Base-by-base conservation (phyloP, 1,140 invertebrate species). In the Apocrypta bakeri region DNA sequence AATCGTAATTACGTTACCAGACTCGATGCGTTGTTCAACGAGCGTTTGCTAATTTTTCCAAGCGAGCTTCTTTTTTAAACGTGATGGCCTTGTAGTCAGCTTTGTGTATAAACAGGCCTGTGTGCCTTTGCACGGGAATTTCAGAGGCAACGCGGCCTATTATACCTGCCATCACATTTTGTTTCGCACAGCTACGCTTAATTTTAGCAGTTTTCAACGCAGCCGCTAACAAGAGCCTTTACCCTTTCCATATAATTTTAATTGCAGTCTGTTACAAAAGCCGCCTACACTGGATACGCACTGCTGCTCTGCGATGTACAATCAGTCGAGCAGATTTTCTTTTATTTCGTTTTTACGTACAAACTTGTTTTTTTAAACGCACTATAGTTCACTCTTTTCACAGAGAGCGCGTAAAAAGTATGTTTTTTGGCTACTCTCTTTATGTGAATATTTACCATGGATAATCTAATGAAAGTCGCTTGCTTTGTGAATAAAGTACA, bases 201-300 rank as follows among this genome's bases (percentile, higher is more conserved):
- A 89, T 89, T 90, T 90, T 85, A 86, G 86, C 86, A 87, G 86
- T 89, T 89, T 87, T 87, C 85, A 85, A 84, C 84, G 81, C 85
- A 77, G 68, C 79, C 83, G 84, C 85, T 87, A 88, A 89, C 89
- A 89, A 90, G 87, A 87, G 84, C 83, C 76, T 11, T 1, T 21
- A 82, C 82, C 75, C 85, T 82, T 83, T 85, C 83, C 85, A 84
- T 85, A 88, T 90, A 90, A 91, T 91, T 91, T 91, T 91, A 89
- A 90, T 91, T 90, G 89, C 85, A 82, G 80, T 72, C 86, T 17
- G 27, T 56, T 42, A 71, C 68, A 73, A 78, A 90, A 88, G 87
- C 85, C 88, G 87, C 87, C 88, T 33, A 72, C 88, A 87, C 83
- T 86, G 80, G 88, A 86, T 86, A 73, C 79, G 78, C 75, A 85